A percentile compares a stretch with the other conserved stretches of the same genome.
phyloP scores from a whole-genome alignment of 2,888 invertebrate species.

The Noctua fimbriata region DNA sequence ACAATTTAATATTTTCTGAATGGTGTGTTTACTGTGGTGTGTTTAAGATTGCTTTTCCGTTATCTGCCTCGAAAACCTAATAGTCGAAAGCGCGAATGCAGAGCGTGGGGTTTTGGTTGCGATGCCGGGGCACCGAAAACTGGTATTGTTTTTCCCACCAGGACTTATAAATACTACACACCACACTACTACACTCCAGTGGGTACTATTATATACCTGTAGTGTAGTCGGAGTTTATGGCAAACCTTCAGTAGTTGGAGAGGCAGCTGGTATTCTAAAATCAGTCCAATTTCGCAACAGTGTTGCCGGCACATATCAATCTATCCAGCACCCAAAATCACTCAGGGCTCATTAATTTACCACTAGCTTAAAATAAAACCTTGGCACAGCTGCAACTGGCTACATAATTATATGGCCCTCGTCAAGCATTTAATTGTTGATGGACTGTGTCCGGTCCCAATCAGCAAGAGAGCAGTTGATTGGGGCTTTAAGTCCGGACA shows the following conservation, averaged over 20 bases:
- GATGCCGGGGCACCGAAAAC: background rate
- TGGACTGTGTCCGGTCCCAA: slow-evolving; percentile 44
- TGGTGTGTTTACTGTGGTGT: background rate
- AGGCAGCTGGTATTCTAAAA: background rate
- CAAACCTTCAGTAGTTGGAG: background rate
- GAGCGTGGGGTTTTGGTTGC: background rate
- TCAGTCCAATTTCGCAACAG: too few species aligned
- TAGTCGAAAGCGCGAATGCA: too few species aligned
- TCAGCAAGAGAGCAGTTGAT: slow-evolving; percentile 55
- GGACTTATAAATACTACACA: too few species aligned
- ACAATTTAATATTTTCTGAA: too few species aligned
- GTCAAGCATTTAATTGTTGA: slow-evolving; percentile 58
- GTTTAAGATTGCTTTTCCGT: background rate
- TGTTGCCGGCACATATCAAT: background rate
- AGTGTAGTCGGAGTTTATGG: background rate
- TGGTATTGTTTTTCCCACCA: background rate
- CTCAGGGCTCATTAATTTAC: background rate
- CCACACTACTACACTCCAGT: too few species aligned
- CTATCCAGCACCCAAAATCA: background rate
- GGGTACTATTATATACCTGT: background rate
- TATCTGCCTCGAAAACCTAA: background rate
- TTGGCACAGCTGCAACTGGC: background rate
- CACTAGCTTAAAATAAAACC: slow-evolving; percentile 19
- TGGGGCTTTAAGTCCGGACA: slow-evolving; percentile 51
- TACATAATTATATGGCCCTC: slow-evolving; percentile 19